phyloP scores from a whole-genome alignment of 2,888 invertebrate genomes.

The Gymnoscelis rufifasciata region DNA sequence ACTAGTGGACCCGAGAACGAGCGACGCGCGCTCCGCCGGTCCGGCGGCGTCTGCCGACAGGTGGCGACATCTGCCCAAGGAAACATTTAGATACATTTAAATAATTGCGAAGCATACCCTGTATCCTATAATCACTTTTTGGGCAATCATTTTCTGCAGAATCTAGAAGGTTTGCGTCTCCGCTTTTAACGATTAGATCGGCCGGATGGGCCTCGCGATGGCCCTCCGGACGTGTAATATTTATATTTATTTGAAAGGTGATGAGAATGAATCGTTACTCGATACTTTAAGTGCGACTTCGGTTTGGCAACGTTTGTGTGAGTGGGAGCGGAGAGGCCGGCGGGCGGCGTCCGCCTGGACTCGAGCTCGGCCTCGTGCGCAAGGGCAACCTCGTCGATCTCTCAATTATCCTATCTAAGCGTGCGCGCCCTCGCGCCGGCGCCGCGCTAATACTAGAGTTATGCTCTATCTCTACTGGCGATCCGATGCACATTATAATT shows the following conservation, averaged over 20 bases:
- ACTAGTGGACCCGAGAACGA: slow-evolving; percentile 68
- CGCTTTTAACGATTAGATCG: slow-evolving; percentile 67
- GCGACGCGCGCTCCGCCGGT: slow-evolving; percentile 41
- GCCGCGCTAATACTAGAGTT: slow-evolving; percentile 20
- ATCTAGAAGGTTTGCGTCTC: slow-evolving; percentile 69
- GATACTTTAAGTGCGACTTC: slow-evolving; percentile 70
- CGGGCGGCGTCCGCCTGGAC: slow-evolving; percentile 21
- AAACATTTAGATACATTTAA: slow-evolving; percentile 83
- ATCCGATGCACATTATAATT: slow-evolving; percentile 22
- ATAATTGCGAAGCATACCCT: slow-evolving; percentile 97
- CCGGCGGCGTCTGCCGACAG: slow-evolving; percentile 43
- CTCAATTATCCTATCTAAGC: slow-evolving; percentile 27
- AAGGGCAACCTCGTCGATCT: slow-evolving; percentile 22
- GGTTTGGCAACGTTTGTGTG: slow-evolving; percentile 69
- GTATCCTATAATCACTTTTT: slow-evolving; percentile 92
- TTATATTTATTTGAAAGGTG: slow-evolving; percentile 68
- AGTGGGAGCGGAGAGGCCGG: slow-evolving; percentile 28
- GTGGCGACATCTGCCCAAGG: slow-evolving; percentile 68
- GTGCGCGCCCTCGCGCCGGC: slow-evolving; percentile 31
- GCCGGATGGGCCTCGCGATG: slow-evolving; percentile 35
- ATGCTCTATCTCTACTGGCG: slow-evolving; percentile 23
- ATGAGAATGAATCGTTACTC: slow-evolving; percentile 58
- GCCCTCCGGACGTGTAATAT: slow-evolving; percentile 47
- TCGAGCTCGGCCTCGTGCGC: slow-evolving; percentile 28
- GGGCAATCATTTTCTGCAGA: slow-evolving; percentile 76